Percentiles rank a stretch among this genome's conserved stretches.
Conservation (phyloP, 2,797 vertebrate species). For the Picus viridis region DNA sequence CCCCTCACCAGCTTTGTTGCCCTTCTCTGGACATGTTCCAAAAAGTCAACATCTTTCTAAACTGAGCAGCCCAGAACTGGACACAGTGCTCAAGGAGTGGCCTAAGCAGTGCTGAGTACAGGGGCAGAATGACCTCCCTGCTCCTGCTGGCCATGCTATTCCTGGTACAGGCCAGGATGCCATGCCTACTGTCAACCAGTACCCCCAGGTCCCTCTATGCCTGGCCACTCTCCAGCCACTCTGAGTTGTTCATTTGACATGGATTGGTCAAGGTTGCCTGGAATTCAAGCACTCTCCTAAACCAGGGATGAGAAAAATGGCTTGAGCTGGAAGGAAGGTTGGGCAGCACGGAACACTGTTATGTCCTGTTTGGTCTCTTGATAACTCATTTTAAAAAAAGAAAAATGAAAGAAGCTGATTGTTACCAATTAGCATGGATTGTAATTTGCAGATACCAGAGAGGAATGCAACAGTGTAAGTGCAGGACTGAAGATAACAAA, state of each 20-base stretch:
- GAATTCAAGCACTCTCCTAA: neutral
- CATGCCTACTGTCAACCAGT: too few relatives aligned
- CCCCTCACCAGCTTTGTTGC: too few relatives aligned
- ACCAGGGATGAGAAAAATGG: neutral
- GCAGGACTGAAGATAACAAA: neutral
- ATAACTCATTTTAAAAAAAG: neutral
- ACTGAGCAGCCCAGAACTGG: too few relatives aligned
- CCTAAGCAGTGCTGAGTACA: too few relatives aligned
- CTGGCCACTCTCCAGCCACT: too few relatives aligned
- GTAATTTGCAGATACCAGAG: neutral
- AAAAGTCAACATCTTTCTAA: too few relatives aligned
- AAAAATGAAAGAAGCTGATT: neutral
- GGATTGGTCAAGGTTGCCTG: neutral
- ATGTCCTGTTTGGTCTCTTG: neutral
- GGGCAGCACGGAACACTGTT: neutral
- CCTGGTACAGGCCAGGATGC: too few relatives aligned
- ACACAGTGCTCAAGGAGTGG: too few relatives aligned
- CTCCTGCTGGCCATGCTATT: too few relatives aligned
- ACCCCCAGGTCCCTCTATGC: too few relatives aligned
- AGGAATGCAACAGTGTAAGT: neutral
- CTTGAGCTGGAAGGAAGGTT: neutral
- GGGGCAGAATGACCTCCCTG: too few relatives aligned
- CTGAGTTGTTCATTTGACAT: neutral
- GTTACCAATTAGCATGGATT: neutral
- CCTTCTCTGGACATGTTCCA: too few relatives aligned